Evolutionary conservation across 1,140 invertebrate genomes (phyloP).

Genomic region (Melipona quadrifasciata): DNA sequence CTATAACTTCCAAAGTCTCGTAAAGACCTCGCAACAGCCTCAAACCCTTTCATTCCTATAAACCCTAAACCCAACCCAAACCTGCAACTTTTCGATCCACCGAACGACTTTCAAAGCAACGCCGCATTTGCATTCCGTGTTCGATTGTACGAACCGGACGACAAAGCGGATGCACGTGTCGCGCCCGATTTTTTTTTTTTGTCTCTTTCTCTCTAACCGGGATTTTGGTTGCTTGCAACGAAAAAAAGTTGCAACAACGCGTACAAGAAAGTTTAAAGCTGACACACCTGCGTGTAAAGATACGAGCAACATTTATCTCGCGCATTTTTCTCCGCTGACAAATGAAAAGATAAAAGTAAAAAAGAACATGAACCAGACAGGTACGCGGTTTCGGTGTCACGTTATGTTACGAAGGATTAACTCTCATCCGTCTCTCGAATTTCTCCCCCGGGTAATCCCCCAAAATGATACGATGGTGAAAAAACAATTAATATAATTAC

Average conservation of each 20-base stretch:
- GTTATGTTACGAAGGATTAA: neutral
- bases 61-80: neutral
- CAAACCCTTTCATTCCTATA: neutral
- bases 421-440: too few species aligned
- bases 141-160: neutral
- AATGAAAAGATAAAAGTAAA: too few species aligned
- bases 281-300: too few species aligned
- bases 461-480: too few species aligned
- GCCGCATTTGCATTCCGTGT: neutral
- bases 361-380: neutral
- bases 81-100: neutral
- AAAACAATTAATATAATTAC: too few species aligned
- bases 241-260: too few species aligned
- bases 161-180: slow-evolving; percentile 19
- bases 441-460: too few species aligned
- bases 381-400: neutral
- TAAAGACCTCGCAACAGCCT: neutral
- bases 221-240: too few species aligned
- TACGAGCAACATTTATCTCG: too few species aligned
- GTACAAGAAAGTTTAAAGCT: neutral
- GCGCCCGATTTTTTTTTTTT: too few species aligned
- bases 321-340: neutral
- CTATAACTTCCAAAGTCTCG: neutral
- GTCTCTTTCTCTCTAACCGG: neutral
- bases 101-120: neutral